Conservation (phyloP, 1,140 invertebrate species). For the Cepaea nemoralis region DNA sequence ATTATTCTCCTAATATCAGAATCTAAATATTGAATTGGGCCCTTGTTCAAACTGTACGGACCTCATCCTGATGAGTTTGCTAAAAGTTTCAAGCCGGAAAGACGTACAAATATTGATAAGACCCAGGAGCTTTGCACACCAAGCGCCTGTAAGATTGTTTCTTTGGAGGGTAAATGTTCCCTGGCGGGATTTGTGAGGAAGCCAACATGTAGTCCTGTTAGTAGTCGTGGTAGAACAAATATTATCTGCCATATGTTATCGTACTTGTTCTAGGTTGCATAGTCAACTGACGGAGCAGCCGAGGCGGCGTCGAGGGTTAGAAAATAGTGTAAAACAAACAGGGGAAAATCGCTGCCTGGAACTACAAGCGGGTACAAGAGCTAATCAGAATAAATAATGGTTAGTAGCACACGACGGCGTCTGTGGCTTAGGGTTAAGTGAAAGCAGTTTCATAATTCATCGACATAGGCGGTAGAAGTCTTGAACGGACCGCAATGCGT, state of each 20-base stretch:
- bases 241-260: slow-evolving; percentile 33
- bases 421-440: too few species aligned
- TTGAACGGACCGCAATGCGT: too few species aligned
- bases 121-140: slow-evolving; percentile 2
- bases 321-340: not conserved
- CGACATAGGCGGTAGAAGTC: too few species aligned
- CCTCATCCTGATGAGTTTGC: slow-evolving; percentile 35
- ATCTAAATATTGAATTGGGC: slow-evolving; percentile 39
- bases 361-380: too few species aligned
- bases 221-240: slow-evolving; percentile 30
- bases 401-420: too few species aligned
- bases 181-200: not conserved
- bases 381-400: too few species aligned
- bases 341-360: too few species aligned
- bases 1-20: slow-evolving; percentile 41
- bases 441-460: too few species aligned
- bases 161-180: slow-evolving; percentile 5
- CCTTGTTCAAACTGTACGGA: slow-evolving; percentile 32
- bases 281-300: not conserved
- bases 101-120: slow-evolving; percentile 42
- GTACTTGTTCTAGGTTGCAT: not conserved
- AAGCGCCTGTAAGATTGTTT: not conserved
- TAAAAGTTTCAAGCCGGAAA: slow-evolving; percentile 38
- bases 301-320: not conserved
- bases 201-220: slow-evolving; percentile 2